Conservation (phyloP, 2,113 vertebrate genomes). For the Varanus salvator region DNA sequence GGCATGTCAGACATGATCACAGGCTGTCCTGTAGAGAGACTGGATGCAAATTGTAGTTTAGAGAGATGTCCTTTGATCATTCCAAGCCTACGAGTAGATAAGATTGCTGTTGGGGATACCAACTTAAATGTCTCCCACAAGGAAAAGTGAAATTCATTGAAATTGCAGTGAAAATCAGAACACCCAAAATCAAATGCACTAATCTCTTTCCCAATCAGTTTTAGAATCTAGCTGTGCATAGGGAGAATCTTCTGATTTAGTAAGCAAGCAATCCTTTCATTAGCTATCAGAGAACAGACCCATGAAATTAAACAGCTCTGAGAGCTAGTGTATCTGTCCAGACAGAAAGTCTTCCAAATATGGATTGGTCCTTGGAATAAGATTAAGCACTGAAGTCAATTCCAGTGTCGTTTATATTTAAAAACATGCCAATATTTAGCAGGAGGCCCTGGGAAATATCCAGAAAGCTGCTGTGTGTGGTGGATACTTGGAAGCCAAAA, state of each 20-base stretch:
- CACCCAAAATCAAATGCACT: neutral
- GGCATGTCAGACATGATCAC: neutral
- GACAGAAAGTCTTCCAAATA: conserved; percentile 25
- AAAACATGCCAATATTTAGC: conserved; percentile 30
- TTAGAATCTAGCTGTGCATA: conserved; percentile 10
- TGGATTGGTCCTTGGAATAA: conserved; percentile 49
- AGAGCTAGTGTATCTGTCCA: conserved; percentile 54
- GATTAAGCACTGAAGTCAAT: conserved; percentile 53
- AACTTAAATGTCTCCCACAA: neutral
- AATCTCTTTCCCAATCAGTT: neutral
- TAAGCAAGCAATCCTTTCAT: conserved; percentile 43
- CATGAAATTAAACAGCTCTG: conserved; percentile 42
- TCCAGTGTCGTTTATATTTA: conserved; percentile 43
- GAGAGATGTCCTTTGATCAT: neutral
- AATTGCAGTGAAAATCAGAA: neutral
- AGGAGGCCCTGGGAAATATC: conserved; percentile 46
- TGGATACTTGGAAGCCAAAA: conserved; percentile 58
- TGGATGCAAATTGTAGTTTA: neutral
- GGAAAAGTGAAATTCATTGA: neutral
- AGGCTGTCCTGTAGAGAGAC: neutral
- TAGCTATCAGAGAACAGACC: conserved; percentile 55
- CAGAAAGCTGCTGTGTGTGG: conserved; percentile 49
- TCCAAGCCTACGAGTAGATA: neutral
- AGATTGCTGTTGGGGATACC: neutral
- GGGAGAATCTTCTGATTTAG: conserved; percentile 32